Evolutionary conservation across 1,140 invertebrate species (phyloP), one percentile per base, ranked within the genome.

Genomic region (Apis florea): DNA sequence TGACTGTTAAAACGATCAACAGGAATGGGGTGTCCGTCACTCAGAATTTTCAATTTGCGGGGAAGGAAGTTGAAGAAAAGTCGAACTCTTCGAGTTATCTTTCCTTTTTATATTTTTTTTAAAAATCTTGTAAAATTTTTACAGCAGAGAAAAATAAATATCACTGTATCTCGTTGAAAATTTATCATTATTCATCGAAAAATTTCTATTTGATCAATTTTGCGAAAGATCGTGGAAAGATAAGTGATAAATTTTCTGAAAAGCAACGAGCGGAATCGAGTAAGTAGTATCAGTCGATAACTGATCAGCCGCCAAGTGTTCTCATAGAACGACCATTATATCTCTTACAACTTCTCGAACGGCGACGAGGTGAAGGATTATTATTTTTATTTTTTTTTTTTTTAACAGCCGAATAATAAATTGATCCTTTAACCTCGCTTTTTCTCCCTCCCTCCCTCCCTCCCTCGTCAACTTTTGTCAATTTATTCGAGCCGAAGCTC

Each of bases 1-100:
- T 26, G 66, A 58, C 47, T 24, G 53, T 2, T 78, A 69, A 70
- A 78, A 40, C 21, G 54, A 24, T 78, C 73, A 66, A 76, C 51
- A 67, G 74, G 67, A 67, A 67, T 66, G 63, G 31, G 24, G 49
- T 76, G 51, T n/a, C n/a, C 76, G 47, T 70, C 54, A 69, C n/a
- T 49, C 40, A 47, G 76, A 59, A 19, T 26, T 59, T 53, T 70
- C 61, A 78, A 78, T 70, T 40, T 70, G 70, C 19, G 26, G 13
- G 24, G 13, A 78, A n/a, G 19, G 54, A 78, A 69, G 21, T 78
- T 51, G 13, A 53, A 51, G 53, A 58, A 17, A 47, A 56, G 9
- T 68, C n/a, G 26, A 17, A 19, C 17, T 72, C 53, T 19, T 26
- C 11, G 8, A 26, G 2, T 70, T 15, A 69, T 24, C 15, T 2